Percentiles rank a stretch among this genome's conserved stretches.
These are phyloP conservation scores for Pteruthius melanotis DNA, from an alignment of 2,113 vertebrate species.

Conservation along the genomic window DNA sequence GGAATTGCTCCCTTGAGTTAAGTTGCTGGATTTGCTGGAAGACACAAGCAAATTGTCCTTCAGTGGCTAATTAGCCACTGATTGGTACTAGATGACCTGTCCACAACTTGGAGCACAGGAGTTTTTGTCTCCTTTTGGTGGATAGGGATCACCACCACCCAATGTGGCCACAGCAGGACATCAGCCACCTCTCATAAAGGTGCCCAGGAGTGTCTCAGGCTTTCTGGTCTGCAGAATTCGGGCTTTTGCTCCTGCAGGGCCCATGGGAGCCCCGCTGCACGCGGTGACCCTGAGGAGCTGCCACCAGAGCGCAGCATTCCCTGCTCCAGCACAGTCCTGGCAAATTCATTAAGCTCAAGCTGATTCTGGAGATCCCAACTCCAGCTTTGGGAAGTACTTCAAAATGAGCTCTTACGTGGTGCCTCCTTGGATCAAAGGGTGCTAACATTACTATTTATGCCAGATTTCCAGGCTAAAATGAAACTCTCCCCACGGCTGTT, in stretches of 20 bases:
- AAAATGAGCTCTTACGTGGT: constrained; percentile 61
- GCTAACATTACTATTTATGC: constrained; percentile 50
- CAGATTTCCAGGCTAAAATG: constrained; percentile 59
- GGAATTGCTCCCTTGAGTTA: neutral
- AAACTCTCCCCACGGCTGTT: constrained; percentile 11
- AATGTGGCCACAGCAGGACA: neutral
- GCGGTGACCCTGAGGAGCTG: neutral
- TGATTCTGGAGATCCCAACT: constrained; percentile 45
- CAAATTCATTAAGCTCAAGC: constrained; percentile 54
- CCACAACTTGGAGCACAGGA: neutral
- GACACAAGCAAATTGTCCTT: neutral
- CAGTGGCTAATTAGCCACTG: neutral
- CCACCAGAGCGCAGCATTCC: constrained; percentile 36
- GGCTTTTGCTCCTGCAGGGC: neutral
- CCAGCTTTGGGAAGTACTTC: constrained; percentile 49
- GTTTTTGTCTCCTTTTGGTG: neutral
- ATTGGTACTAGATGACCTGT: neutral
- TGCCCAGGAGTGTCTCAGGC: neutral
- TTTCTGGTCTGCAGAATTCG: neutral
- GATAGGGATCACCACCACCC: neutral
- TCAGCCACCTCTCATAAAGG: neutral
- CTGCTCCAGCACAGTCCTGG: constrained; percentile 24
- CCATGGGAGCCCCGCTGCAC: neutral
- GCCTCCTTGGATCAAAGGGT: constrained; percentile 55
- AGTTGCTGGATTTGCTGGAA: neutral